Evolutionary conservation across 64 coral and sea anemone species (phyloP), one percentile per base, ranked within the genome.

Genomic region (Montipora capricornis): DNA sequence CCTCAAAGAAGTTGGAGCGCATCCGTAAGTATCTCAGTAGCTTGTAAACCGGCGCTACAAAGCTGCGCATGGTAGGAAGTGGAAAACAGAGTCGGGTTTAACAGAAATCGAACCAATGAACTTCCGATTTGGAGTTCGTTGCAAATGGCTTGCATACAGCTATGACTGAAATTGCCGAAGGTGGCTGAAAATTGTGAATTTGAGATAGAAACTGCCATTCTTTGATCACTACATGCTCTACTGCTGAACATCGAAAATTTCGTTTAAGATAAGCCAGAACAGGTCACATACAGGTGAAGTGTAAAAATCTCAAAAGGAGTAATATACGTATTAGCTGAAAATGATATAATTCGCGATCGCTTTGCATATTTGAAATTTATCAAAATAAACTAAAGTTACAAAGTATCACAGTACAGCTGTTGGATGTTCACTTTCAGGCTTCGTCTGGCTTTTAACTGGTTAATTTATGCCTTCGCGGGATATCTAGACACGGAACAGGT

Each of bases 401-500:
- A 48, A 48, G 37, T 20, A 8, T n/a, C 77, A 12, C 0, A 49
- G 17, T 47, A 1, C 11, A 80, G 49, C 58, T 26, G 11, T 20
- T 75, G 5, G 52, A 9, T 66, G 45, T 79, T 59, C 8, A 4
- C 61, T 10, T 81, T 44, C 79, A 97, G 95, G 78, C 82, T 97
- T 37, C 86, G 90, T 73, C 78, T 97, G 3, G 95, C 82, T 16
- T 97, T 97, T 81, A 97, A 94, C 66, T 97, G 95, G 95, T 44
- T 97, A 75, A 92, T 94, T 4, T 97, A 97, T 17, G 95, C 95
- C 16, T 97, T 94, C 49, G 94, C 95, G 6, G 95, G 95, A 16
- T 97, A 94, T 94, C 80, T 97, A 20, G 82, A 89, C 26, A 97
- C 95, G 3, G 95, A 97, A 44, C 95, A 97, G 89, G 95, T 97